These are phyloP conservation scores for Poeciliopsis gracilis DNA, from an alignment of 2,797 vertebrate species.

Conservation along the genomic window DNA sequence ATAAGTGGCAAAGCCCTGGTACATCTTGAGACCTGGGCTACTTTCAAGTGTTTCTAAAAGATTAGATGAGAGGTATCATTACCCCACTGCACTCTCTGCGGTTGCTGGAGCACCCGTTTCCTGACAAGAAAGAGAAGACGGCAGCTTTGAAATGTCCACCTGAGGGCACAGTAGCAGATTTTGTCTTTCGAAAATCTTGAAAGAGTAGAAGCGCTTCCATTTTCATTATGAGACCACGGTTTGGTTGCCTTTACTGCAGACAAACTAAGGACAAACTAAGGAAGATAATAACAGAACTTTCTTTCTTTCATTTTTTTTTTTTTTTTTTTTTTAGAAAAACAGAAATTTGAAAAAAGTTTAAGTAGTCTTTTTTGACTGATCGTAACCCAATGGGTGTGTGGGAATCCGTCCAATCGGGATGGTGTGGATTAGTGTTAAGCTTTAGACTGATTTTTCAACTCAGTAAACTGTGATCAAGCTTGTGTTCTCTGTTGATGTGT, in stretches of 20 bases:
- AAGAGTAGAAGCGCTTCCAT: constrained; percentile 10
- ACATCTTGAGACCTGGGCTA: background rate
- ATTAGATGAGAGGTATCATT: constrained; percentile 15
- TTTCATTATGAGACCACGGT: constrained; percentile 22
- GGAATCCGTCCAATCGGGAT: constrained; percentile 4
- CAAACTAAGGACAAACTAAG: constrained; percentile 30
- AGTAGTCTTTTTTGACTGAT: constrained; percentile 19
- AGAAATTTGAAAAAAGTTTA: constrained; percentile 5
- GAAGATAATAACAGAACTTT: constrained; percentile 21
- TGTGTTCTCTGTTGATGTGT: constrained; percentile 1
- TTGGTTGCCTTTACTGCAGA: constrained; percentile 24
- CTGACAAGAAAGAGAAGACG: constrained; percentile 12
- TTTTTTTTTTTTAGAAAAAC: constrained; percentile 10
- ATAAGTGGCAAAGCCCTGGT: background rate
- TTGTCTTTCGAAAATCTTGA: constrained; percentile 22
- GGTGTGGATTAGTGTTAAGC: background rate
- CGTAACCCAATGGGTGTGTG: constrained; percentile 2
- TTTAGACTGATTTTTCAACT: constrained; percentile 1
- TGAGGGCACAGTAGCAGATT: constrained; percentile 22
- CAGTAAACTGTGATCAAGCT: constrained; percentile 4
- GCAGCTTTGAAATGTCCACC: constrained; percentile 39
- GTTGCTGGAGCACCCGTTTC: constrained; percentile 7
- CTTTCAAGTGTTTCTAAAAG: constrained; percentile 18
- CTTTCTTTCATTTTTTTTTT: background rate
- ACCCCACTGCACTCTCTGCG: constrained; percentile 2